Evolutionary conservation across 2,797 vertebrate species (phyloP).

Genomic region (Pseudomugil tenellus): DNA sequence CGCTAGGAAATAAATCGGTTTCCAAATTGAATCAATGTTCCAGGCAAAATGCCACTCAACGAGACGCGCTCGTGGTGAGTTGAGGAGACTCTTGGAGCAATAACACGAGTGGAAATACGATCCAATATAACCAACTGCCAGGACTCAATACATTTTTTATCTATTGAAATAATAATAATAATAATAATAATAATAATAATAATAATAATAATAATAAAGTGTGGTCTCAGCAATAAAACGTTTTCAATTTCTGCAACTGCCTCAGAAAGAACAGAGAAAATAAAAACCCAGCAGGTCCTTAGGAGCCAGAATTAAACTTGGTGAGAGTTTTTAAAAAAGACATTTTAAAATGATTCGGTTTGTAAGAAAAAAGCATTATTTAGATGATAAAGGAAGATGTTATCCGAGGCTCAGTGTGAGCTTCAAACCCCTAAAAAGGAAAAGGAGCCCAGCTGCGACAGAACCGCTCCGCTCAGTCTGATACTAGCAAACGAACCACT

Average conservation of each 20-base stretch:
- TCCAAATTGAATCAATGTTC: conserved; percentile 15
- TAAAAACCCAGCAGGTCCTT: neutral
- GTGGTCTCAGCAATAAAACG: neutral
- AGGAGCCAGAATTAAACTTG: conserved; percentile 29
- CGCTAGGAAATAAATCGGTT: conserved; percentile 6
- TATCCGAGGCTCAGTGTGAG: conserved; percentile 29
- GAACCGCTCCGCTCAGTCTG: conserved; percentile 29
- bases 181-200: too few species aligned
- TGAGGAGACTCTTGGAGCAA: conserved; percentile 19
- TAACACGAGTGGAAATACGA: neutral
- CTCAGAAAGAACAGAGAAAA: conserved; percentile 1
- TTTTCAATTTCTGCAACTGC: neutral
- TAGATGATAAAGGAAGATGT: neutral
- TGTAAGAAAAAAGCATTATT: neutral
- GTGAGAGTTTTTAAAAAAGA: neutral
- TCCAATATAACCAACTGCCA: neutral
- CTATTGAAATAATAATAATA: neutral
- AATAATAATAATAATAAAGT: neutral
- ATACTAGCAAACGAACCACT: conserved; percentile 34
- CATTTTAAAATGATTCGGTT: neutral
- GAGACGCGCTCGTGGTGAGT: conserved; percentile 20
- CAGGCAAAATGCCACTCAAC: neutral
- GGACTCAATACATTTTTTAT: neutral
- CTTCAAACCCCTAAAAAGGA: conserved; percentile 32
- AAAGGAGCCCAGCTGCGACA: conserved; percentile 56